These are phyloP conservation scores for Nysson spinosus DNA, from an alignment of 2,888 invertebrate genomes.

Conservation along the genomic window DNA sequence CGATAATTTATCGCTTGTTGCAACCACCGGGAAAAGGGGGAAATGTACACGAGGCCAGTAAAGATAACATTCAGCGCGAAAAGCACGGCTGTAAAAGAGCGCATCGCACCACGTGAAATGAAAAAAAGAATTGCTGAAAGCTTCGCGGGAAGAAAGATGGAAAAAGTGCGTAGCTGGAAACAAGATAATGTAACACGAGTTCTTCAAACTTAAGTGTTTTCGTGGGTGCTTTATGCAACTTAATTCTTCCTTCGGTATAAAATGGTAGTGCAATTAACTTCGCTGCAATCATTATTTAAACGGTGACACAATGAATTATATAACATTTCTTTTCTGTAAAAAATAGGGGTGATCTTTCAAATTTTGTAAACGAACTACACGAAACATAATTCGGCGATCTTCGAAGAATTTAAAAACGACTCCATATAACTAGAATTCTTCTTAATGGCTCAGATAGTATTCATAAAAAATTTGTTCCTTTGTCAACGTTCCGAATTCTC, in stretches of 20 bases:
- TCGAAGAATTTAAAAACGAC: too few relatives aligned
- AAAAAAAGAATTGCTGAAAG: not conserved
- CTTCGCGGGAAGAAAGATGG: constrained; percentile 1
- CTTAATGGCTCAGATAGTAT: too few relatives aligned
- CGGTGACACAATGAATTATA: too few relatives aligned
- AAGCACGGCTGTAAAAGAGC: constrained; percentile 30
- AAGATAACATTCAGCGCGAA: constrained; percentile 43
- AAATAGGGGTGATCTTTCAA: too few relatives aligned
- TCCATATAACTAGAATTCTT: too few relatives aligned
- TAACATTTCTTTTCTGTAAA: too few relatives aligned
- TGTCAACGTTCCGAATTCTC: too few relatives aligned
- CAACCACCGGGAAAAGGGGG: constrained; percentile 1
- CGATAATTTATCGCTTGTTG: constrained; percentile 43
- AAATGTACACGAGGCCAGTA: constrained; percentile 23
- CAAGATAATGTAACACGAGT: too few relatives aligned
- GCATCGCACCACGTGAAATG: not conserved
- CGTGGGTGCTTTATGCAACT: constrained; percentile 41
- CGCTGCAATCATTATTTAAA: too few relatives aligned
- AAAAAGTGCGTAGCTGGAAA: constrained; percentile 4
- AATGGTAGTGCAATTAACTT: constrained; percentile 54
- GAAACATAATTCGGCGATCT: too few relatives aligned
- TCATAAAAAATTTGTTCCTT: too few relatives aligned
- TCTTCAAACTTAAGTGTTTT: constrained; percentile 41
- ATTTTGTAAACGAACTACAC: too few relatives aligned
- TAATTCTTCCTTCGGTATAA: constrained; percentile 57